Base-by-base conservation (phyloP, 2,797 vertebrate species). In the Uromys caudimaculatus region DNA sequence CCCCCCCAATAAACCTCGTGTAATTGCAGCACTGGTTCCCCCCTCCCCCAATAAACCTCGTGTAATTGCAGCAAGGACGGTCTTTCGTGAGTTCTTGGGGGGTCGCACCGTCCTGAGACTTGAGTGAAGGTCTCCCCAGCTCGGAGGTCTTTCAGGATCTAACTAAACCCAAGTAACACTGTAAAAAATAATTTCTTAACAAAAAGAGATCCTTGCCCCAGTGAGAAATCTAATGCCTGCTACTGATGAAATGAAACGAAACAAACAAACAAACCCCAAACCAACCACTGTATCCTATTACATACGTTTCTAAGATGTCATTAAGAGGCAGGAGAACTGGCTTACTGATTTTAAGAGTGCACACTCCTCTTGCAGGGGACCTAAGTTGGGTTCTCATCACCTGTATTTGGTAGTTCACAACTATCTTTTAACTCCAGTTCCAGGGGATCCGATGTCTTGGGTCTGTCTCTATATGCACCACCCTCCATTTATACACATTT, bases 161-260 rank as follows among this genome's bases (percentile, higher is more conserved):
- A 91, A 54, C n/a, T 82, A 82, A 93, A 90, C n/a, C 44, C 58
- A 95, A 94, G 11, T 6, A 35, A 89, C 62, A 67, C 77, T 90
- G 88, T 19, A n/a, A 47, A 84, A 95, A 83, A 67, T 35, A 67
- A 32, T 91, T 91, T 90, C 32, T 75, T 82, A 85, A 35, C n/a
- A 64, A 76, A 71, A 90, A 69, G 62, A 24, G 6, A 3, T 54
- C 86, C 41, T 78, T 84, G 6, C 7, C 73, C 35, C 35, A 6
- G 44, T 90, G 50, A 95, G 90, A 84, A 87, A 76, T 52, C 16
- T 93, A 21, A 54, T 50, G 16, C 38, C 50, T 79, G 60, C 41
- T 94, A 62, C 41, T 56, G 69, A 75, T n/a, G 12, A 62, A 78
- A 78, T 87, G 32, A 78, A 60, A 12, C 17, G 23, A 67, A 64